Base-by-base conservation (phyloP, 2,113 vertebrate species). In the Nestor notabilis region DNA sequence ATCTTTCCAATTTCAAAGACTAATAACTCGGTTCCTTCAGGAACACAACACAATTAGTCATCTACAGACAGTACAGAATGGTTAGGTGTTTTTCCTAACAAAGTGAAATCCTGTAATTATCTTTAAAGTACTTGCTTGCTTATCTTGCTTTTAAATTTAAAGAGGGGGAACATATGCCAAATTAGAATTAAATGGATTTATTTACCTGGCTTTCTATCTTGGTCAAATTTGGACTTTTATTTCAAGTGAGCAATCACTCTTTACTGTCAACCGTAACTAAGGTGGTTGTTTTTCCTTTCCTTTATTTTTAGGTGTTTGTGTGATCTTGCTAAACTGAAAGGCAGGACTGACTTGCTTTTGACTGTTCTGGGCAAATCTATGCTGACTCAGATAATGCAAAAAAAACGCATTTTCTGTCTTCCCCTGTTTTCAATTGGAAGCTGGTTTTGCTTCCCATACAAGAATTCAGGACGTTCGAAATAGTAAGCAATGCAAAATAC, bases 21-120 rank as follows among this genome's bases (percentile, higher is more conserved):
- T 0, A 46, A 39, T 52, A 82, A 90, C 52, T 93, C 21, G 0
- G 35, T 70, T 94, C 43, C 80, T 94, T 13, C 61, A 96, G 88
- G 74, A 96, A 49, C 65, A 63, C 71, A 96, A 81, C 39, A 75
- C 68, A 88, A 88, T 95, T 93, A 90, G 75, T 83, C 71, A 94
- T 66, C 68, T 77, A 35, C 50, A 86, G 75, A 33, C 43, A 55
- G 68, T 79, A 80, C 10, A 43, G 29, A 93, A 75, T 0, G 1
- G 70, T 77, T 64, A 50, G 53, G 3, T 2, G 65, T 79, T 77
- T 76, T 76, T 27, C 29, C 35, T n/a, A 88, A 74, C 8, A 90
- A 86, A 96, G 74, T 83, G 58, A 95, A 93, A 60, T 68, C 17
- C 53, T 20, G 39, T 90, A 53, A 90, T 86, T 88, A 83, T 90